Conservation (phyloP, 1,140 invertebrate species). For the Arion vulgaris region DNA sequence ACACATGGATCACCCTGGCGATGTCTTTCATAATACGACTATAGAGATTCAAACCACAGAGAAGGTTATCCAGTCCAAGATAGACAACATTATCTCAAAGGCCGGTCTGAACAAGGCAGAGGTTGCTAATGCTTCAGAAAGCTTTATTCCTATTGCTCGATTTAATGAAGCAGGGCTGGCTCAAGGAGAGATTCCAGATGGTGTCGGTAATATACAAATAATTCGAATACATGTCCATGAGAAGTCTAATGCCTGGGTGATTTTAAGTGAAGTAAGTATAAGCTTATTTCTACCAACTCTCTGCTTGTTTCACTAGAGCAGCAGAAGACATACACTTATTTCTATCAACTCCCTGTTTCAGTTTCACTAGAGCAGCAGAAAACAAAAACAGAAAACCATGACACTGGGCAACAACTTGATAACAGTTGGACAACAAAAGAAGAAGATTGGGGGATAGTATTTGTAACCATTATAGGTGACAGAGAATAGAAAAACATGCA, state of each 20-base stretch:
- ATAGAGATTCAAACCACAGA: slow-evolving; percentile 83
- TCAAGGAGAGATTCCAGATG: slow-evolving; percentile 42
- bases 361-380: no score
- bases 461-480: no score
- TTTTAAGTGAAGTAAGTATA: slow-evolving; percentile 65
- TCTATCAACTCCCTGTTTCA: no score
- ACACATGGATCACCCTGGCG: slow-evolving; percentile 91
- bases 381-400: no score
- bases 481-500: no score
- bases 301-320: no score
- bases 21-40: slow-evolving; percentile 91
- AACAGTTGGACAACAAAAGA: no score
- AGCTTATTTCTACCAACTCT: neutral
- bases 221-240: slow-evolving; percentile 53
- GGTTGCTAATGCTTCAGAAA: slow-evolving; percentile 36
- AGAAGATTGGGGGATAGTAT: no score
- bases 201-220: slow-evolving; percentile 47
- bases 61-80: slow-evolving; percentile 13
- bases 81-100: slow-evolving; percentile 2
- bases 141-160: slow-evolving; percentile 45
- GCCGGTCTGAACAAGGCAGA: slow-evolving; percentile 29
- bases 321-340: no score
- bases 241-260: slow-evolving; percentile 61
- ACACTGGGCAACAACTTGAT: no score
- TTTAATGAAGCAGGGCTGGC: slow-evolving; percentile 60